Conservation (phyloP, 2,888 invertebrate species). For the Meteorus cinctellus region DNA sequence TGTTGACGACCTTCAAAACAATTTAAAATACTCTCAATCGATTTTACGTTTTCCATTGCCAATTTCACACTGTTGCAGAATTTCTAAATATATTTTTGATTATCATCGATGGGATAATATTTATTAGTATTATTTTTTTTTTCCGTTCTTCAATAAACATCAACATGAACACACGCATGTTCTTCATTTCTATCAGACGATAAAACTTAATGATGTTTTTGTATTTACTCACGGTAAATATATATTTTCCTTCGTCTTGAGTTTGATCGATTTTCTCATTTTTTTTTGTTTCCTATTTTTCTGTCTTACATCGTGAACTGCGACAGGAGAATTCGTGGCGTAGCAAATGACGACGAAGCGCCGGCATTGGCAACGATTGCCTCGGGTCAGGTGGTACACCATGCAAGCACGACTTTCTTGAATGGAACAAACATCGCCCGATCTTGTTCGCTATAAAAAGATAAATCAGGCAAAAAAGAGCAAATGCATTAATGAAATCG, state of each 20-base stretch:
- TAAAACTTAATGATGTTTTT: slow-evolving; percentile 22
- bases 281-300: slow-evolving; percentile 1
- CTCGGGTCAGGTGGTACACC: slow-evolving; percentile 75
- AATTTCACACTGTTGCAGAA: not conserved
- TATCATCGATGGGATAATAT: slow-evolving; percentile 46
- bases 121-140: slow-evolving; percentile 24
- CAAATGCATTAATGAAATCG: not conserved
- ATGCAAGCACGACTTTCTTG: slow-evolving; percentile 87
- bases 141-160: slow-evolving; percentile 5
- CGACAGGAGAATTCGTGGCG: slow-evolving; percentile 66
- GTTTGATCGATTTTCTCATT: slow-evolving; percentile 29
- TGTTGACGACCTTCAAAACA: slow-evolving; percentile 33
- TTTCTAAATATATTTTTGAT: slow-evolving; percentile 46
- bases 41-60: slow-evolving; percentile 9
- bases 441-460: slow-evolving; percentile 76
- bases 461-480: slow-evolving; percentile 18
- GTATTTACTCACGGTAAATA: slow-evolving; percentile 26
- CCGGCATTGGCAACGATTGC: slow-evolving; percentile 49
- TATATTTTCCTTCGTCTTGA: slow-evolving; percentile 25
- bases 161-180: slow-evolving; percentile 20
- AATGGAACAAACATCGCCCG: slow-evolving; percentile 85
- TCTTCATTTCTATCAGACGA: not conserved
- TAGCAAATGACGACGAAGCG: slow-evolving; percentile 54
- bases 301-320: slow-evolving; percentile 66
- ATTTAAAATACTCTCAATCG: slow-evolving; percentile 18